Conservation (phyloP, 2,113 vertebrate species). For the Genyomyrus donnyi region DNA sequence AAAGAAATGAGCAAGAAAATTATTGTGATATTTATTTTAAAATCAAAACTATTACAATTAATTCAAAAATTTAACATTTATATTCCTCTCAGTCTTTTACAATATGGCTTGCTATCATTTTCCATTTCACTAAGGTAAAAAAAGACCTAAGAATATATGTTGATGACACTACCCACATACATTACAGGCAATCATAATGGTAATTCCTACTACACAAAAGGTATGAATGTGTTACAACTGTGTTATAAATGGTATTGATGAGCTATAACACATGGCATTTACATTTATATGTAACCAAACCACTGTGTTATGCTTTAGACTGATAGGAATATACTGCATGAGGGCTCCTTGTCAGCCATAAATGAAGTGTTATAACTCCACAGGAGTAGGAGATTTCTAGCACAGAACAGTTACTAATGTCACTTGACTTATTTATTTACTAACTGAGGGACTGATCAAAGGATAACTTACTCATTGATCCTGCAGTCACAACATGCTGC, state of each 20-base stretch:
- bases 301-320: background rate
- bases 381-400: background rate
- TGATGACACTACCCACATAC: background rate
- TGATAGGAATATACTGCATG: background rate
- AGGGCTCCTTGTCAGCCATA: background rate
- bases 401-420: too few species aligned
- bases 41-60: background rate
- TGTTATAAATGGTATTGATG: background rate
- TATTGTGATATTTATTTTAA: background rate
- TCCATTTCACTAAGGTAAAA: background rate
- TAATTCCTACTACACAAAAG: background rate
- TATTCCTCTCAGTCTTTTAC: background rate
- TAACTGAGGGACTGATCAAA: constrained; percentile 17
- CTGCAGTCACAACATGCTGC: constrained; percentile 8
- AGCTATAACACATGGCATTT: background rate
- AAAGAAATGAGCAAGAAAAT: background rate
- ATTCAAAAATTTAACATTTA: background rate
- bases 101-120: background rate
- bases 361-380: background rate
- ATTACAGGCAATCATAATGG: background rate
- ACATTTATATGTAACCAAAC: background rate
- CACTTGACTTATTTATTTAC: background rate
- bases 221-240: background rate
- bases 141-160: background rate
- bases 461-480: constrained; percentile 34